phyloP scores from a whole-genome alignment of 2,888 invertebrate genomes.

The Globia sparganii region DNA sequence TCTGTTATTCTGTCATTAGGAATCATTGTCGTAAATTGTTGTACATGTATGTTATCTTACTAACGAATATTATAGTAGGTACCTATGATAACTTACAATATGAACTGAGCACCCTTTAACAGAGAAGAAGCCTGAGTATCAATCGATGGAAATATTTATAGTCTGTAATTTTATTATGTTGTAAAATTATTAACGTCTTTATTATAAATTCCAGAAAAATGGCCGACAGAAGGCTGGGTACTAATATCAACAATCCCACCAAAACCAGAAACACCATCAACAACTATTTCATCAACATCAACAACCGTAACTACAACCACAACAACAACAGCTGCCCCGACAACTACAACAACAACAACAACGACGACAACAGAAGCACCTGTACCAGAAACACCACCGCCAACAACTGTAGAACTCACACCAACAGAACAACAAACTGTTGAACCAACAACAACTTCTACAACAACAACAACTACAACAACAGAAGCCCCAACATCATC shows the following conservation, averaged over 20 bases:
- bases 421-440: conserved; percentile 52
- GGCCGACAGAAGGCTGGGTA: conserved; percentile 93
- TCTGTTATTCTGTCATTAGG: too few relatives aligned
- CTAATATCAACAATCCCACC: conserved; percentile 85
- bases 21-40: not conserved
- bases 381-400: conserved; percentile 32
- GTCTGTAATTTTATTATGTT: too few relatives aligned
- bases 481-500: conserved; percentile 47
- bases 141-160: too few relatives aligned
- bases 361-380: conserved; percentile 61
- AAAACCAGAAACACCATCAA: conserved; percentile 77
- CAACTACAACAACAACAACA: conserved; percentile 69
- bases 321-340: conserved; percentile 56
- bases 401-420: conserved; percentile 30
- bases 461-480: conserved; percentile 75
- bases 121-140: too few relatives aligned
- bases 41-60: too few relatives aligned
- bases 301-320: conserved; percentile 70
- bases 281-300: conserved; percentile 63
- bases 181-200: not conserved
- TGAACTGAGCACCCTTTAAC: too few relatives aligned
- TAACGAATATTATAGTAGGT: too few relatives aligned
- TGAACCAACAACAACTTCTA: conserved; percentile 48
- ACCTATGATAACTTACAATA: too few relatives aligned
- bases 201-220: conserved; percentile 86